These are phyloP conservation scores for Salvator merianae DNA, from an alignment of 2,113 vertebrate genomes.

Conservation along the genomic window DNA sequence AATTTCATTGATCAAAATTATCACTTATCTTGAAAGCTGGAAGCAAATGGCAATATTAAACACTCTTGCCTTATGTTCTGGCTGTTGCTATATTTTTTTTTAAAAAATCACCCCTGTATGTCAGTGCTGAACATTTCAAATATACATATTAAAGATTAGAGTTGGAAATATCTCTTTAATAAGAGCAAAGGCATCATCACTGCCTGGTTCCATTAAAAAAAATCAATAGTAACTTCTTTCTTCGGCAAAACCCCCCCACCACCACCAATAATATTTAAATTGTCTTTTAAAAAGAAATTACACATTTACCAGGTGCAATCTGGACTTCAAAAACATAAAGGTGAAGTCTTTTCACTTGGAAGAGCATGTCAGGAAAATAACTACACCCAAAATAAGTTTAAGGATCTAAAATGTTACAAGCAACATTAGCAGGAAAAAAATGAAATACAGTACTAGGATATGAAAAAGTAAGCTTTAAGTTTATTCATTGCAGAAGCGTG, in stretches of 20 bases:
- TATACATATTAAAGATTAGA: neutral
- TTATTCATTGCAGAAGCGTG: neutral
- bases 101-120: neutral
- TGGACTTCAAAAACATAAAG: neutral
- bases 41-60: constrained; percentile 22
- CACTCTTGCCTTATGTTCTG: neutral
- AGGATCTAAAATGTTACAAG: neutral
- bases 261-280: neutral
- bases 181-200: neutral
- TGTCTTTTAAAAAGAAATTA: neutral
- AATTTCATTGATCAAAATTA: constrained; percentile 32
- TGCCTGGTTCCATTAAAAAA: neutral
- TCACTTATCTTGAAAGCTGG: constrained; percentile 27
- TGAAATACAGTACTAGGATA: neutral
- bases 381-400: neutral
- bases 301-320: neutral
- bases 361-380: neutral
- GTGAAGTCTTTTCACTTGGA: neutral
- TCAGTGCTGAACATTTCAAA: neutral
- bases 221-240: too few relatives aligned
- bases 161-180: neutral
- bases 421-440: neutral
- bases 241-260: neutral
- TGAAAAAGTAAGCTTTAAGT: neutral
- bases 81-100: neutral